Evolutionary conservation across 1,140 invertebrate genomes (phyloP).

Genomic region (Drepana arcuata): DNA sequence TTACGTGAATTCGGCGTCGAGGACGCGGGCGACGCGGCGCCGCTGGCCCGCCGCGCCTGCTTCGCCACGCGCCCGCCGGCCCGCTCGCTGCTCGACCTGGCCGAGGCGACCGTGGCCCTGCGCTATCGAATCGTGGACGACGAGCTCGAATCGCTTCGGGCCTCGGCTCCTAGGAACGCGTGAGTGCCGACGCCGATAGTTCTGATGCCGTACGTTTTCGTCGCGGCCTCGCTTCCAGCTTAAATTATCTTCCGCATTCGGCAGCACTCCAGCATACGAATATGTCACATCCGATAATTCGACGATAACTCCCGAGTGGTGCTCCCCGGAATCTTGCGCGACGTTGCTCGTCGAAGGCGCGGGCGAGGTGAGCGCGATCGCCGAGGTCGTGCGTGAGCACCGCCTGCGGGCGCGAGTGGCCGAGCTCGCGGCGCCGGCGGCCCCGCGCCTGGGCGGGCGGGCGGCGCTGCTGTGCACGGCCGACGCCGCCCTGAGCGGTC

Average conservation of each 20-base stretch:
- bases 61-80: background rate
- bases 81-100: background rate
- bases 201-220: too few relatives aligned
- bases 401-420: background rate
- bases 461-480: slow-evolving; percentile 17
- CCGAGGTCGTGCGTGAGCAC: background rate
- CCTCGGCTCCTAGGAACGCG: background rate
- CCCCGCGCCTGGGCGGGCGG: slow-evolving; percentile 24
- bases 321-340: too few relatives aligned
- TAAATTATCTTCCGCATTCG: too few relatives aligned
- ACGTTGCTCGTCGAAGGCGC: background rate
- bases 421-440: background rate
- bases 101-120: background rate
- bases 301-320: background rate
- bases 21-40: slow-evolving; percentile 77
- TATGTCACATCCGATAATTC: too few relatives aligned
- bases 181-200: background rate
- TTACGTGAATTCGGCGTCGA: slow-evolving; percentile 76
- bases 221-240: too few relatives aligned
- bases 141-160: background rate
- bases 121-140: too few relatives aligned
- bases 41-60: slow-evolving; percentile 82
- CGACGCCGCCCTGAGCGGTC: slow-evolving; percentile 1
- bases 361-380: background rate
- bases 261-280: too few relatives aligned